Percentiles rank a stretch among this genome's conserved stretches.
phyloP scores from a whole-genome alignment of 2,797 vertebrate genomes.

The Naso thynnoides region DNA sequence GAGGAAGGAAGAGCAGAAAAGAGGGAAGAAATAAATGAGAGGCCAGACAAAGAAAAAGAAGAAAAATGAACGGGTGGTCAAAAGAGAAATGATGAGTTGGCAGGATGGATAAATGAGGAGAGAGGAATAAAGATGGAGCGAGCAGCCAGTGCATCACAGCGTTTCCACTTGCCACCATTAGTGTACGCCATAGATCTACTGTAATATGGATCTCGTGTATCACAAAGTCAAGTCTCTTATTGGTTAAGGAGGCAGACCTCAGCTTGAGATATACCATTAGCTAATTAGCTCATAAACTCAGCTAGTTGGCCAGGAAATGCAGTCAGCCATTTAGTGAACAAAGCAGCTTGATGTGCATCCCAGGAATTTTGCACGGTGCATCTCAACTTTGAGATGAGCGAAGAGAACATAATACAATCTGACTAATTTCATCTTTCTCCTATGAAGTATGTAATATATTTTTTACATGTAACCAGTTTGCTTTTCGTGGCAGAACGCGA shows the following conservation, averaged over 20 bases:
- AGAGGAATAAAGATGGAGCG: constrained; percentile 40
- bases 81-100: constrained; percentile 67
- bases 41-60: constrained; percentile 34
- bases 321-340: constrained; percentile 53
- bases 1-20: constrained; percentile 41
- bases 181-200: constrained; percentile 56
- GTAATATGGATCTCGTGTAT: constrained; percentile 71
- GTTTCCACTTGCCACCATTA: constrained; percentile 64
- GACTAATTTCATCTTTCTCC: constrained; percentile 31
- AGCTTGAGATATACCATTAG: constrained; percentile 76
- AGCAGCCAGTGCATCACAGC: constrained; percentile 39
- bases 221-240: constrained; percentile 62
- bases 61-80: constrained; percentile 44
- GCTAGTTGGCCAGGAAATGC: constrained; percentile 73
- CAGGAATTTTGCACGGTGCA: constrained; percentile 21
- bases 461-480: background rate
- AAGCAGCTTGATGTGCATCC: constrained; percentile 49
- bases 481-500: background rate
- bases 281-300: constrained; percentile 83
- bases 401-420: constrained; percentile 14
- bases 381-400: constrained; percentile 15
- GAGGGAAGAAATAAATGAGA: constrained; percentile 58
- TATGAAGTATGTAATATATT: background rate
- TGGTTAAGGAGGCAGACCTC: constrained; percentile 62
- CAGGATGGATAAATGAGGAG: constrained; percentile 61